Percentiles rank a stretch among this genome's conserved stretches.
Evolutionary conservation across 2,888 invertebrate genomes (phyloP).

Genomic region (Troides helena): DNA sequence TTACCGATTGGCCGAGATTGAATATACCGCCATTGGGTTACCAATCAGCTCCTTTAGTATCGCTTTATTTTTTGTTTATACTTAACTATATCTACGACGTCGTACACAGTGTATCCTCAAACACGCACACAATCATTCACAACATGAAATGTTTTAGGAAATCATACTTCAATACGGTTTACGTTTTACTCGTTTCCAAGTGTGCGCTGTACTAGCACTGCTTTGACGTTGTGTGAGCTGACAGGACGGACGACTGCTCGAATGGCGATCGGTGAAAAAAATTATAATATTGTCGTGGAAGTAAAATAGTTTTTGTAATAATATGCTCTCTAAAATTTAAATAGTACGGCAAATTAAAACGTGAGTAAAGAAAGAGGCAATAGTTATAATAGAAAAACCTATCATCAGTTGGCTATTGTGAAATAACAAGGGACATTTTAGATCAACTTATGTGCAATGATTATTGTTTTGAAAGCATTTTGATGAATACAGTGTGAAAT

Average conservation of each 20-base stretch:
- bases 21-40: conserved; percentile 63
- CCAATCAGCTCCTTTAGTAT: conserved; percentile 53
- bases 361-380: conserved; percentile 26
- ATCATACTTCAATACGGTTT: conserved; percentile 33
- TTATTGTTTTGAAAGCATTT: conserved; percentile 43
- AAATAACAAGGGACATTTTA: conserved; percentile 51
- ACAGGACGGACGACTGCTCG: conserved; percentile 30
- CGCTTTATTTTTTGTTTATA: conserved; percentile 79
- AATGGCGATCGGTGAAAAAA: conserved; percentile 34
- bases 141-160: conserved; percentile 51
- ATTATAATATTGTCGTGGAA: conserved; percentile 21
- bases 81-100: conserved; percentile 60
- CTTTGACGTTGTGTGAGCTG: conserved; percentile 28
- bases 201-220: conserved; percentile 22
- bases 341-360: background rate
- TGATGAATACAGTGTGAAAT: conserved; percentile 41
- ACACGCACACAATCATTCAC: conserved; percentile 53
- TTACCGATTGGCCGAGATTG: conserved; percentile 66
- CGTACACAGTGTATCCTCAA: conserved; percentile 52
- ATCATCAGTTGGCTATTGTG: conserved; percentile 41
- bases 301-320: conserved; percentile 13
- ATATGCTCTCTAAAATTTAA: conserved; percentile 9
- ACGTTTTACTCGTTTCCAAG: conserved; percentile 22
- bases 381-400: conserved; percentile 29
- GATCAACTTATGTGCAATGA: conserved; percentile 51